phyloP scores from a whole-genome alignment of 2,113 vertebrate genomes.

The Phalacrocorax brasilianus region DNA sequence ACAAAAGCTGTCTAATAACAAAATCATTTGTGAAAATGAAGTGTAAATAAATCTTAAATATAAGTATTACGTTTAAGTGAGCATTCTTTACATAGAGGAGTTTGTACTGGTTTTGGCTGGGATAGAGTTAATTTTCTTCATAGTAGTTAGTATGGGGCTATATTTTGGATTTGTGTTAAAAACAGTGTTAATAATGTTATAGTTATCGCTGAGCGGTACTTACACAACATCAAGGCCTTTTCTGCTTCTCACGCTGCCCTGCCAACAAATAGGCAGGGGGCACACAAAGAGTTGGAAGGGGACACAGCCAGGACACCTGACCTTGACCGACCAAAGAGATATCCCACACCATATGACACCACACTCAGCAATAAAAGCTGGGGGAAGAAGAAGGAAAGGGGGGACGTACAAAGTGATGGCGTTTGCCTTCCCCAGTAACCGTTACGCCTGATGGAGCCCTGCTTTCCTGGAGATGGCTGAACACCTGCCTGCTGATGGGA shows the following conservation, averaged over 20 bases:
- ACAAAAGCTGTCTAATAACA: not conserved
- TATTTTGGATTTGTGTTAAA: not conserved
- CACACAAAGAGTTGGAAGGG: not conserved
- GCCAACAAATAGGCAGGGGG: not conserved
- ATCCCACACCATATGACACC: not conserved
- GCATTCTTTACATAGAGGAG: not conserved
- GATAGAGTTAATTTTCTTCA: not conserved
- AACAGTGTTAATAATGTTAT: not conserved
- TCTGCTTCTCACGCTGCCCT: not conserved
- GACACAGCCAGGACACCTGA: not conserved
- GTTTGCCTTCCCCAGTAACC: not conserved
- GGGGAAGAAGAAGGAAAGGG: not conserved
- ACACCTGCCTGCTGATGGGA: not conserved
- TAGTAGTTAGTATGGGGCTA: not conserved
- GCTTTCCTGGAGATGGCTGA: not conserved
- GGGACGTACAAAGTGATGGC: accelerated
- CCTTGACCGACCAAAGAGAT: not conserved
- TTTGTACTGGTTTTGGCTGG: not conserved
- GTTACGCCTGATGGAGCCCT: not conserved
- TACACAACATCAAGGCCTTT: not conserved
- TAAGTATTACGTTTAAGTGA: not conserved
- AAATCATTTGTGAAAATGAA: not conserved
- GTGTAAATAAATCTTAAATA: not conserved
- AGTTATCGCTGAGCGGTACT: too few species aligned
- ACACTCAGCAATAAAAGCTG: not conserved